These are phyloP conservation scores for Tenodera sinensis DNA, from an alignment of 2,888 invertebrate species.

Conservation along the genomic window DNA sequence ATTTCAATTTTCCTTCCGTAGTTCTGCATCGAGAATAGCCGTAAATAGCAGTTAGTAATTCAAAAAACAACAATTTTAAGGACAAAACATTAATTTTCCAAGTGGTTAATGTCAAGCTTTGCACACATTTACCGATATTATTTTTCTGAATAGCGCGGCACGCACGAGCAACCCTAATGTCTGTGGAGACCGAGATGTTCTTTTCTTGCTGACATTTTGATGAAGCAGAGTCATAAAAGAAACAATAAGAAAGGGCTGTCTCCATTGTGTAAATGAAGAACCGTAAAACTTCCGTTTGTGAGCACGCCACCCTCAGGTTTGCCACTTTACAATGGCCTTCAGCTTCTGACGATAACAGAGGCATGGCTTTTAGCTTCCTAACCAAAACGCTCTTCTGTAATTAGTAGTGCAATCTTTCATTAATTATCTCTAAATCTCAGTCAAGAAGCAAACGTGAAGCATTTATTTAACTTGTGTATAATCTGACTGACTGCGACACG, in stretches of 20 bases:
- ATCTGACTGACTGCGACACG: too few relatives aligned
- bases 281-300: neutral
- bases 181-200: neutral
- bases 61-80: neutral
- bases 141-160: neutral
- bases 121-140: neutral
- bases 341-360: neutral
- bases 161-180: neutral
- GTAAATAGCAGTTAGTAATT: neutral
- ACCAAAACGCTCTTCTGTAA: neutral
- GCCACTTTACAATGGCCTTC: neutral
- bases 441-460: too few relatives aligned
- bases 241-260: neutral
- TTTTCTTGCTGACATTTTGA: neutral
- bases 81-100: neutral
- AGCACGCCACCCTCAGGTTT: neutral
- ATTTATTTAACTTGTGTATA: too few relatives aligned
- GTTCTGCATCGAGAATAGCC: neutral
- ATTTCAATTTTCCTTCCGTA: too few relatives aligned
- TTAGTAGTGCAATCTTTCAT: neutral
- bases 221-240: neutral
- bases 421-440: neutral
- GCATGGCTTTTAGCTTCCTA: neutral
- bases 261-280: neutral
- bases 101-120: neutral